Base-by-base conservation (phyloP, 1,140 invertebrate genomes). In the Drosophila ambigua region DNA sequence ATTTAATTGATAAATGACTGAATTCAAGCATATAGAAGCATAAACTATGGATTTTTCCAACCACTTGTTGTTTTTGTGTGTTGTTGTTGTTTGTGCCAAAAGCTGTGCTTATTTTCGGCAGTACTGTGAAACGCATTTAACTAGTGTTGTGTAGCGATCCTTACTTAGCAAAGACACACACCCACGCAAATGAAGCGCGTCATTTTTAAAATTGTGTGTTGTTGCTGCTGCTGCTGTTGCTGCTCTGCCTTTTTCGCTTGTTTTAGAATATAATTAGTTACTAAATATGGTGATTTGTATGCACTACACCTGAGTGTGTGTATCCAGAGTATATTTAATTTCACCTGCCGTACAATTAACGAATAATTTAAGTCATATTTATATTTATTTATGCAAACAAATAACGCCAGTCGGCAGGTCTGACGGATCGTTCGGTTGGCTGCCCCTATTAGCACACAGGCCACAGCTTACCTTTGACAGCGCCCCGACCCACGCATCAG, bases 301-400 rank as follows among this genome's bases (percentile, higher is more conserved):
- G 49, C 51, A 35, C 51, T 43, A 35, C 9, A 8, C 46, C 51
- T 59, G 24, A 72, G 28, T 72, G 57, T 65, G 16, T 35, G 20
- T 77, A 35, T 67, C 35, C 11, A 39, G 58, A 69, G 49, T 59
- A 23, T 52, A 41, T 77, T 66, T 61, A n/a, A 79, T 84, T 77
- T 77, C 67, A 79, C 72, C 63, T 65, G 80, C 50, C 62, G 52
- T 55, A 62, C 51, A 73, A 76, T 84, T 74, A 53, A 71, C 63
- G 66, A 64, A 79, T 84, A 79, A 87, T 84, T 85, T 73, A 77
- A 84, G 72, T 85, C 80, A 85, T 72, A 85, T 84, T 85, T 73
- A 73, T 73, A 73, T 68, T 76, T 76, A 64, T 69, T 59, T 71
- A 80, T 77, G 60, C 81, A 73, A 80, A 48, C 55, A 49, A 69